A percentile compares a stretch with the other conserved stretches of the same genome.
Evolutionary conservation across 2,888 invertebrate genomes (phyloP).

Genomic region (Drosophila mimetica): DNA sequence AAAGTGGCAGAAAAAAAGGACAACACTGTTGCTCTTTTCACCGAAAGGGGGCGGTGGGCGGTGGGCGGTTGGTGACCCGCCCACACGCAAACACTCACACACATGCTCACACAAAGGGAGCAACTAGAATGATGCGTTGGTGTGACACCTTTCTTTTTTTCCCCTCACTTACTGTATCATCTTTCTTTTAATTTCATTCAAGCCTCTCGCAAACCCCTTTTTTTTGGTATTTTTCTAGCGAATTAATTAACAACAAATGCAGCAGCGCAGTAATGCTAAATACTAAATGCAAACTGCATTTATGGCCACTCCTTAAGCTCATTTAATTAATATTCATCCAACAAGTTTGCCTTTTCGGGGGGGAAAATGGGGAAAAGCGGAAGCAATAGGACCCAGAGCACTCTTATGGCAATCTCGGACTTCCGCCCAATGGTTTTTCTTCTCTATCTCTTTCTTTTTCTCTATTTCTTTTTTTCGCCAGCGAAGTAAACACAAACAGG

Average conservation of each 20-base stretch:
- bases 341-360: slow-evolving; percentile 53
- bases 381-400: slow-evolving; percentile 31
- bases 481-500: slow-evolving; percentile 25
- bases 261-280: slow-evolving; percentile 36
- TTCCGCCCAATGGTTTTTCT: slow-evolving; percentile 53
- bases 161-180: slow-evolving; percentile 16
- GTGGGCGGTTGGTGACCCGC: slow-evolving; percentile 9
- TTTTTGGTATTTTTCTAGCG: slow-evolving; percentile 39
- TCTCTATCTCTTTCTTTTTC: slow-evolving; percentile 27
- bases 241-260: slow-evolving; percentile 71
- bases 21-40: slow-evolving; percentile 77
- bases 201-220: neutral
- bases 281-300: slow-evolving; percentile 63
- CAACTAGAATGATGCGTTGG: slow-evolving; percentile 50
- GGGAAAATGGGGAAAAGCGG: slow-evolving; percentile 25
- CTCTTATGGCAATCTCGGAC: slow-evolving; percentile 73
- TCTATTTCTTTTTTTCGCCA: slow-evolving; percentile 8
- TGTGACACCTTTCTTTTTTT: slow-evolving; percentile 51
- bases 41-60: neutral
- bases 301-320: slow-evolving; percentile 63
- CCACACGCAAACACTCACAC: slow-evolving; percentile 22
- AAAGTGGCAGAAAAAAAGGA: slow-evolving; percentile 46
- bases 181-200: slow-evolving; percentile 68
- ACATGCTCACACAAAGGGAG: slow-evolving; percentile 31
- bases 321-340: slow-evolving; percentile 77